These are phyloP conservation scores for Leuciscus idus DNA, from an alignment of 2,113 vertebrate genomes.

Conservation along the genomic window DNA sequence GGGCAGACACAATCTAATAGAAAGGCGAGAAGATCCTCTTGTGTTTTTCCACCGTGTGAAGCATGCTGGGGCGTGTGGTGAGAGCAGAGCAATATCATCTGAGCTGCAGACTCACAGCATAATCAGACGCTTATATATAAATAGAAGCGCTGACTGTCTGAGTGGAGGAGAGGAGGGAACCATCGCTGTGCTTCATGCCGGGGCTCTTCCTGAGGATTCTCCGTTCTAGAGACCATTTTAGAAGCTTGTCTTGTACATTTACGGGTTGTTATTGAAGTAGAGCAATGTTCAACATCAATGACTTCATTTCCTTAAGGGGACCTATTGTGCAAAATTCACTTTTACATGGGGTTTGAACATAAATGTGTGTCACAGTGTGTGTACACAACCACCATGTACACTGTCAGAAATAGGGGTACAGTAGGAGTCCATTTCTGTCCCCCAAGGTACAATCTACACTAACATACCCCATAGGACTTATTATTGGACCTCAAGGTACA, in stretches of 20 bases:
- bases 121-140: constrained; percentile 78
- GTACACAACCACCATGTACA: no score
- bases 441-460: constrained; percentile 15
- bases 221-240: constrained; percentile 46
- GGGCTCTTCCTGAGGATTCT: constrained; percentile 27
- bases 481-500: constrained; percentile 7
- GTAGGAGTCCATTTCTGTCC: neutral
- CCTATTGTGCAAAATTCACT: no score
- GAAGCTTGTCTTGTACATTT: neutral
- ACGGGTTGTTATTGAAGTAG: neutral
- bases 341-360: no score
- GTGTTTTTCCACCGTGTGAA: neutral
- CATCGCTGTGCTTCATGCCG: constrained; percentile 27
- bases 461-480: neutral
- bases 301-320: neutral
- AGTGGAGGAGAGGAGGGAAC: constrained; percentile 70
- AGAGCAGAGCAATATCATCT: constrained; percentile 62
- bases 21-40: constrained; percentile 40
- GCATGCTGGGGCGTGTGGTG: constrained; percentile 37
- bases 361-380: no score
- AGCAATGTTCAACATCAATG: neutral
- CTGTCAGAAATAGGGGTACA: no score
- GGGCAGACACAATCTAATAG: constrained; percentile 48
- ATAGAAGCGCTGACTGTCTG: constrained; percentile 72
- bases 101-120: constrained; percentile 69